Percentiles rank a stretch among this genome's conserved stretches.
Evolutionary conservation across 2,797 vertebrate species (phyloP).

Genomic region (Lophius americanus): DNA sequence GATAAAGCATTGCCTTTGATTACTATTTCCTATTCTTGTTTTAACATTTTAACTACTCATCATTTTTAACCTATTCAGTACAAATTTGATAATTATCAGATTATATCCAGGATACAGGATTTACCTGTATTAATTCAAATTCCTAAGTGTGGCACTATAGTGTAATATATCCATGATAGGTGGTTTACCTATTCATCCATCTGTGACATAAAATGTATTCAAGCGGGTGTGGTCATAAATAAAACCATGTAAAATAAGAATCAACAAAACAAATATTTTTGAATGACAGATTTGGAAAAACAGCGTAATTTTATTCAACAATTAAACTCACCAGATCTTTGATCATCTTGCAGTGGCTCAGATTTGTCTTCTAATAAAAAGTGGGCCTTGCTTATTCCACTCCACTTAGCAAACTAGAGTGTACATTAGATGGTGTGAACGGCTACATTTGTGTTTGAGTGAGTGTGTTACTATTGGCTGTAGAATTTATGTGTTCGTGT

Average conservation of each 20-base stretch:
- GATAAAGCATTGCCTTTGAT: slow-evolving; percentile 71
- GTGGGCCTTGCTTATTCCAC: slow-evolving; percentile 78
- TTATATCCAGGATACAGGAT: slow-evolving; percentile 3
- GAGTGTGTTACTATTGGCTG: slow-evolving; percentile 73
- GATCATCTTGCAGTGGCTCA: slow-evolving; percentile 13
- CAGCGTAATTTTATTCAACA: not conserved
- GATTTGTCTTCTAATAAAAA: slow-evolving; percentile 10
- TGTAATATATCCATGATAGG: slow-evolving; percentile 3
- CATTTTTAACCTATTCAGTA: slow-evolving; percentile 1
- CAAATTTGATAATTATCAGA: not conserved
- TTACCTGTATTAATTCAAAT: not conserved
- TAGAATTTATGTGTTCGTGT: slow-evolving; percentile 76
- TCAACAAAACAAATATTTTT: not conserved
- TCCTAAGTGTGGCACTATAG: not conserved
- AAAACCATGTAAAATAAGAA: not conserved
- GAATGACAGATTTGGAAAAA: not conserved
- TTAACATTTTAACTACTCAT: slow-evolving; percentile 2
- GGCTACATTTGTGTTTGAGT: slow-evolving; percentile 73
- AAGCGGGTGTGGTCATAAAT: not conserved
- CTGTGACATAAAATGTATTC: slow-evolving; percentile 5
- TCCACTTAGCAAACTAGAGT: slow-evolving; percentile 57
- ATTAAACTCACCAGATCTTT: not conserved
- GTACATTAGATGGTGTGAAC: slow-evolving; percentile 71
- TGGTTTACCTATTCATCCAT: not conserved
- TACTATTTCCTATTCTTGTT: slow-evolving; percentile 2